Base-by-base conservation (phyloP, 2,797 vertebrate species). In the Hydrophis major region DNA sequence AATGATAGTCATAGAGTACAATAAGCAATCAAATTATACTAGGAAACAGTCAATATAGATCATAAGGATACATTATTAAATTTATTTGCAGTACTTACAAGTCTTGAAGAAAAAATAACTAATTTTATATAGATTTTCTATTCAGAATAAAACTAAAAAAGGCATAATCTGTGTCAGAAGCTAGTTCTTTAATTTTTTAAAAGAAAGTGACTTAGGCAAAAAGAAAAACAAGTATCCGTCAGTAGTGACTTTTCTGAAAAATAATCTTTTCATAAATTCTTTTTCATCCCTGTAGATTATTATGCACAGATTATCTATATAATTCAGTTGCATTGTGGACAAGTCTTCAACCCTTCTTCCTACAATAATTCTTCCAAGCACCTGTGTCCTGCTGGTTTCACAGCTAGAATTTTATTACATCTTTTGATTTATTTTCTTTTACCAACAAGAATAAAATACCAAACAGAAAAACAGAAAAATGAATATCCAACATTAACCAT, bases 301-400 rank as follows among this genome's bases (percentile, higher is more conserved):
- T 32, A 88, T 28, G 83, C 63, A 91, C 42, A 91, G 66, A 95
- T 92, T 95, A 92, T 94, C 92, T 94, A 91, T 93, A 94, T 93
- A 96, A 93, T 94, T 89, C 28, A 74, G 50, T 20, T 95, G 55
- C 91, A 93, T 92, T 95, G 94, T 91, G 95, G 86, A 66, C 91
- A 87, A 22, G 2, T 95, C 74, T 57, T 93, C 92, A 89, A 69
- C 5, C 28, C 32, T 87, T 69, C 20, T 91, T 91, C 1, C 0
- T 69, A 89, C 59, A 93, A 61, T 69, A 95, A 42, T 56, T 94
- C 50, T 95, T 93, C 57, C 1, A 2, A 56, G 47, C 89, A 42
- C 0, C 0, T 92, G 53, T 66, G 47, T 91, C 92, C 83, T 78
- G 7, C 11, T 57, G 78, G 37, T 50, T 89, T 56, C 93, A 96